Evolutionary conservation across 2,797 vertebrate genomes (phyloP).

Genomic region (Enoplosus armatus): DNA sequence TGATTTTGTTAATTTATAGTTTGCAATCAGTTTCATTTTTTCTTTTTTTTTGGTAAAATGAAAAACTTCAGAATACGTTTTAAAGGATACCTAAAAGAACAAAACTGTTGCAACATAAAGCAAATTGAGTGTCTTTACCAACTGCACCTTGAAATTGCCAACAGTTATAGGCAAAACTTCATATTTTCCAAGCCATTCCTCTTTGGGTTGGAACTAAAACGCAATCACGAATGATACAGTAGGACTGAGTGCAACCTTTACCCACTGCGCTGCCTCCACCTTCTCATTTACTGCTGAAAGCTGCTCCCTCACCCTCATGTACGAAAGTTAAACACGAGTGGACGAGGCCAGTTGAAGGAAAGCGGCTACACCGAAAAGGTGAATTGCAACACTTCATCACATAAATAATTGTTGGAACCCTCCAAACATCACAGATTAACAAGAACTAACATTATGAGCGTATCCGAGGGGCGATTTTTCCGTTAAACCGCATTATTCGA

Average conservation of each 20-base stretch:
- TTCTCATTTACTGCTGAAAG: constrained; percentile 34
- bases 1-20: neutral
- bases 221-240: constrained; percentile 22
- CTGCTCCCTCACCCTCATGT: constrained; percentile 46
- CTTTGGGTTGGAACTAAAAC: constrained; percentile 25
- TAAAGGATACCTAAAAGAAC: neutral
- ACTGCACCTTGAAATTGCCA: constrained; percentile 16
- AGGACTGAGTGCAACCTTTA: neutral
- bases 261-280: constrained; percentile 7
- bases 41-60: neutral
- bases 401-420: constrained; percentile 56
- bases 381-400: constrained; percentile 72
- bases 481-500: constrained; percentile 31
- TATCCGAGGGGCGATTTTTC: constrained; percentile 55
- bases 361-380: constrained; percentile 39
- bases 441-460: constrained; percentile 54
- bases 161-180: constrained; percentile 27
- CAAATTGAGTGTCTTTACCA: constrained; percentile 20
- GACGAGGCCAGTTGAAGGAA: constrained; percentile 49
- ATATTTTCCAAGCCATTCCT: constrained; percentile 55
- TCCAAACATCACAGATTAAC: constrained; percentile 63
- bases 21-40: neutral
- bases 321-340: constrained; percentile 32
- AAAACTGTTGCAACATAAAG: constrained; percentile 18
- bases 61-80: neutral